These are phyloP conservation scores for Platycnemis pennipes DNA, from an alignment of 2,888 invertebrate species.

Conservation along the genomic window DNA sequence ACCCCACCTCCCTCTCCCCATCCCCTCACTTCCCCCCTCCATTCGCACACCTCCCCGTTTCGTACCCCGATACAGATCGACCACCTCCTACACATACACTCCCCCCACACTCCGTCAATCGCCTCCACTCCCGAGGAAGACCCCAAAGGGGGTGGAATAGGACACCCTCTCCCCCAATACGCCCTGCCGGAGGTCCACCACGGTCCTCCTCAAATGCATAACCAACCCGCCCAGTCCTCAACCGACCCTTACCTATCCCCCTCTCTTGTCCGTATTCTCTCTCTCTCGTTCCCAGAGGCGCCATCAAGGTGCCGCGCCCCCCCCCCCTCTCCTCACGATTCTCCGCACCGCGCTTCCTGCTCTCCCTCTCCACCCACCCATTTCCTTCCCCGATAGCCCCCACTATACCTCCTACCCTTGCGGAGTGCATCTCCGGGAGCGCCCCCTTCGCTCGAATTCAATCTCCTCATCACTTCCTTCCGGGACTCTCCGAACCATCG, in stretches of 20 bases:
- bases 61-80: conserved; percentile 32
- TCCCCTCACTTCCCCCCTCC: neutral
- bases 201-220: conserved; percentile 12
- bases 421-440: conserved; percentile 53
- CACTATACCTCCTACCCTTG: neutral
- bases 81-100: neutral
- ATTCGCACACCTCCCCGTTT: neutral
- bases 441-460: neutral
- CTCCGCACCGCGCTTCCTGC: neutral
- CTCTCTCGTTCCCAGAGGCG: neutral
- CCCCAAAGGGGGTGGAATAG: conserved; percentile 49
- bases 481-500: neutral
- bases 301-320: conserved; percentile 8
- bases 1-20: neutral
- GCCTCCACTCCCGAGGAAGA: conserved; percentile 14
- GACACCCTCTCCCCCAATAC: conserved; percentile 51
- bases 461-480: neutral
- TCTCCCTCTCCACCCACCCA: neutral
- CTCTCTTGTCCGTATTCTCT: neutral
- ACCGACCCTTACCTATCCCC: neutral
- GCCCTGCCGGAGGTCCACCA: conserved; percentile 18
- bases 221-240: conserved; percentile 23
- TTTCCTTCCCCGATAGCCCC: neutral
- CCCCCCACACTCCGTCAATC: conserved; percentile 14
- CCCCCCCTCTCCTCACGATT: neutral